Evolutionary conservation across 2,113 vertebrate genomes (phyloP), one percentile per base, ranked within the genome.

Genomic region (Albula glossodonta): DNA sequence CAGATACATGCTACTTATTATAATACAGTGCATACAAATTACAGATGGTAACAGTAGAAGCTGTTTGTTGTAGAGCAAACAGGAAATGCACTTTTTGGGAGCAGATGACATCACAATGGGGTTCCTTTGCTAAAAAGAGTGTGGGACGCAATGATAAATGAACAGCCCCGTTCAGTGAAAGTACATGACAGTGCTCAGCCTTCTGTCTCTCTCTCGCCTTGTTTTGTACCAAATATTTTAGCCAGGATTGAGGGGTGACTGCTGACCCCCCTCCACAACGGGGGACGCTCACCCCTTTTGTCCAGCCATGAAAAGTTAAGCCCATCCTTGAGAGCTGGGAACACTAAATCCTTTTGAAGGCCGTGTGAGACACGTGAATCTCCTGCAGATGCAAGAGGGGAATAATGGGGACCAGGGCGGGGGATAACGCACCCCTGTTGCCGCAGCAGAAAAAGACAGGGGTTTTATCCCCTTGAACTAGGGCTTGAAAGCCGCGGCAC

Each of bases 361-460:
- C 80, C 31, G 52, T 79, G 81, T 82, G 63, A 88, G 84, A 88
- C 80, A 80, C 77, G 70, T 88, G 83, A 88, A 88, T 87, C 84
- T 88, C 85, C 86, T 83, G 83, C 84, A 5, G 13, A 80, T 81
- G 70, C 57, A 19, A 9, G 74, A 50, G 82, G 87, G 51, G 85
- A 57, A 53, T 82, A 74, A 53, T 51, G 87, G 86, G 79, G 89
- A 85, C 87, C 84, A 80, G 78, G 78, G 79, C 8, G 19, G 56
- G 56, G 83, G 78, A 87, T 90, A 89, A 91, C 84, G 83, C 86
- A 80, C 89, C 86, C 87, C 80, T 51, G 83, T 83, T 82, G 88
- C 91, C 92, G 91, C 90, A 88, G 90, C 83, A 79, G 85, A 81
- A 89, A 87, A 17, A 48, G 51, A 19, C 79, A 48, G 82, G 51